Conservation (phyloP, 2,113 vertebrate genomes). For the Neolamprologus falcicula region DNA sequence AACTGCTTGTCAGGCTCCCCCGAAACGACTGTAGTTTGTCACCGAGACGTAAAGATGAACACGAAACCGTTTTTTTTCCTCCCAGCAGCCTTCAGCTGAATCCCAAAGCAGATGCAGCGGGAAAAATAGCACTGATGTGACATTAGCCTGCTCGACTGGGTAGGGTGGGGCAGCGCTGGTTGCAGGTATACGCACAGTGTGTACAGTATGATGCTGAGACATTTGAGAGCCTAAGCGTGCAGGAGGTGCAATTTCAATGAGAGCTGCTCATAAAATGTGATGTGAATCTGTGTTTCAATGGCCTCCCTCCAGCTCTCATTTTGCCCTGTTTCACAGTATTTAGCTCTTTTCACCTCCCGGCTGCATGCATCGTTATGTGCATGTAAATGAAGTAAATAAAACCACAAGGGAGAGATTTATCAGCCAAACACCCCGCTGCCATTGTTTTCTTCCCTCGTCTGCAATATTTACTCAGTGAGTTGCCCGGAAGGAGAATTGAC, state of each 20-base stretch:
- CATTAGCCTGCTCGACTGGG: neutral
- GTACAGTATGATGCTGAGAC: neutral
- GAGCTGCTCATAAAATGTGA: neutral
- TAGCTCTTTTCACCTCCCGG: neutral
- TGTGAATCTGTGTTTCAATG: neutral
- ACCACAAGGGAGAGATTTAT: neutral
- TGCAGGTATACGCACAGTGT: conserved; percentile 12
- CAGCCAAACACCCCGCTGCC: neutral
- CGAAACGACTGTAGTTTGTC: neutral
- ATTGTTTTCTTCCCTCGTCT: neutral
- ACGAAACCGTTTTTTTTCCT: neutral
- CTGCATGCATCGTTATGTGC: neutral
- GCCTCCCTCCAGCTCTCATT: neutral
- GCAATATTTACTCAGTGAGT: neutral
- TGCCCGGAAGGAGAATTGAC: neutral
- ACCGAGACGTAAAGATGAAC: neutral
- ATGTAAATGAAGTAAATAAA: conserved; percentile 6
- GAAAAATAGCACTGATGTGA: neutral
- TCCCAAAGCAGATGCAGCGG: neutral
- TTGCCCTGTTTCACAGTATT: neutral
- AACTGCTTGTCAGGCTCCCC: neutral
- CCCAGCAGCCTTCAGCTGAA: neutral
- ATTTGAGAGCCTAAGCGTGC: neutral
- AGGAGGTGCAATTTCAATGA: neutral
- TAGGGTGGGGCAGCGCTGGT: conserved; percentile 38